Conservation (phyloP, 2,113 vertebrate species). For the Anhinga rufa region DNA sequence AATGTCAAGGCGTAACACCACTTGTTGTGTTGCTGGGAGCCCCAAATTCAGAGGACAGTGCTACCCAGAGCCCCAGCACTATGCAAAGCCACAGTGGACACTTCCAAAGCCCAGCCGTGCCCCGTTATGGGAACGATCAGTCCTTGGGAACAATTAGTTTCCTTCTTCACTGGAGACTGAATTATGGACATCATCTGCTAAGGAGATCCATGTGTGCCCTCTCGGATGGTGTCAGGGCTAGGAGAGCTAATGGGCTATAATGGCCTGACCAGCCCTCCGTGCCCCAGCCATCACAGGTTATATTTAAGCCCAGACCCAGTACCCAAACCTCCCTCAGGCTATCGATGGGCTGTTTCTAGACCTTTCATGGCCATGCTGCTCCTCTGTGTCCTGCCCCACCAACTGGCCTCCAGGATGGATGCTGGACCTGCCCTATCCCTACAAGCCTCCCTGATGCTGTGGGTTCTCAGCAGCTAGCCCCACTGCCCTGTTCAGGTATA, state of each 20-base stretch:
- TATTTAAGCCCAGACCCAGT: not conserved
- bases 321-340: rapidly evolving
- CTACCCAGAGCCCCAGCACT: not conserved
- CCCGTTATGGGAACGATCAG: rapidly evolving
- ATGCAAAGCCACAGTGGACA: not conserved
- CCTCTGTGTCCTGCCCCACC: not conserved
- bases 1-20: not conserved
- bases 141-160: not conserved
- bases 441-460: too few relatives aligned
- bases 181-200: not conserved
- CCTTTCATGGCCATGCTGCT: rapidly evolving
- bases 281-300: not conserved
- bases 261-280: not conserved
- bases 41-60: not conserved
- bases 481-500: rapidly evolving
- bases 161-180: not conserved
- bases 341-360: rapidly evolving
- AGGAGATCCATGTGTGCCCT: rapidly evolving
- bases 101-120: not conserved
- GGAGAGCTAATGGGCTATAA: not conserved
- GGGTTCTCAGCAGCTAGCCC: not conserved
- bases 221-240: not conserved
- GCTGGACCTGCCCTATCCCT: not conserved
- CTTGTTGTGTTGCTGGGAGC: not conserved
- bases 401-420: rapidly evolving